Conservation (phyloP, 2,113 vertebrate species). For the Centropus bengalensis region DNA sequence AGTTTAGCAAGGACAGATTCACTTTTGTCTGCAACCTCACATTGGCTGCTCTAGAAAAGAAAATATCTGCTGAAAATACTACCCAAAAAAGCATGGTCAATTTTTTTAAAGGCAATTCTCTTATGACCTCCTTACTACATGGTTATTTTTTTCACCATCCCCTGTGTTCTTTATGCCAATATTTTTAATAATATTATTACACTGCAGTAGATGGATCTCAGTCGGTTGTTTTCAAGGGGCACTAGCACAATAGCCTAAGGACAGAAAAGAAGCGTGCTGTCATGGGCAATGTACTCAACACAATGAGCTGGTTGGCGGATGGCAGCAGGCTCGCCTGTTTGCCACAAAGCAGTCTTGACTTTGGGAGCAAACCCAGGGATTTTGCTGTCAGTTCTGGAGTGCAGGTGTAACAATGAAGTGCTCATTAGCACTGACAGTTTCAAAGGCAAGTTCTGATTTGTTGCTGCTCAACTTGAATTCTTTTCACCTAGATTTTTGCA, state of each 20-base stretch:
- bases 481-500: background rate
- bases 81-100: background rate
- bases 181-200: conserved; percentile 60
- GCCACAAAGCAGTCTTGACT: conserved; percentile 19
- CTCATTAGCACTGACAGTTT: conserved; percentile 34
- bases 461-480: background rate
- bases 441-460: conserved; percentile 17
- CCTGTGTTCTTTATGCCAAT: conserved; percentile 43
- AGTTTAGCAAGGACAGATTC: background rate
- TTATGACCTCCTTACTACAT: background rate
- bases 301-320: conserved; percentile 21
- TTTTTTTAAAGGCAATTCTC: conserved; percentile 10
- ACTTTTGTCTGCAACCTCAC: background rate
- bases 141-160: background rate
- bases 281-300: conserved; percentile 40
- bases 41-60: background rate
- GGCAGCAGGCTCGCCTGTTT: conserved; percentile 29
- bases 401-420: background rate
- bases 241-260: conserved; percentile 57
- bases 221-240: conserved; percentile 27
- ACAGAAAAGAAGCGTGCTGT: conserved; percentile 40
- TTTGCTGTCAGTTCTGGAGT: conserved; percentile 40
- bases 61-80: background rate
- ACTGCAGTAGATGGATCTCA: conserved; percentile 18
- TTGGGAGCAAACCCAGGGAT: conserved; percentile 40